phyloP scores from a whole-genome alignment of 2,113 vertebrate species.

The Ginglymostoma cirratum region DNA sequence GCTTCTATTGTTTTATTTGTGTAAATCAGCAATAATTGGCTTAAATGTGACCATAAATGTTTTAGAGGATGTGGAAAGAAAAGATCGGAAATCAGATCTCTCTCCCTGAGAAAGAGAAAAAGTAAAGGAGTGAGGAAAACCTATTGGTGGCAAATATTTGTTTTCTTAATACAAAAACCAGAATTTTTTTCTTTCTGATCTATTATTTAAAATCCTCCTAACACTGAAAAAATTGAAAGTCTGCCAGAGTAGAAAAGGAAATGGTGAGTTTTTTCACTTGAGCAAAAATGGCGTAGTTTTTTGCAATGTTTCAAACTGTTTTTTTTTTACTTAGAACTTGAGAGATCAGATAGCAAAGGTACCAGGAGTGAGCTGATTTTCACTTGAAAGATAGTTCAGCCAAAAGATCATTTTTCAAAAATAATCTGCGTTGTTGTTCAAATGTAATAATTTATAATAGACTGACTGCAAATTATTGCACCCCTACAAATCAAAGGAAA shows the following conservation, averaged over 20 bases:
- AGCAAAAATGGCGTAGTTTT: background rate
- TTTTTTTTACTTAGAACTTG: background rate
- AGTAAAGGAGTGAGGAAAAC: background rate
- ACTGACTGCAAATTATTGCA: too few relatives aligned
- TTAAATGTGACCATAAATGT: background rate
- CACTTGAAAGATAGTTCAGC: too few relatives aligned
- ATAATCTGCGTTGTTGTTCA: too few relatives aligned
- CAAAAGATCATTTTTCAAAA: too few relatives aligned
- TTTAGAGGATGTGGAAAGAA: background rate
- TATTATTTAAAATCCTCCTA: too few relatives aligned
- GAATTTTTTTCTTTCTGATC: background rate
- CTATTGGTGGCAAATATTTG: background rate
- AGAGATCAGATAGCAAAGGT: background rate
- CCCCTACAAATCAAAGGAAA: too few relatives aligned
- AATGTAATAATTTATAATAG: too few relatives aligned
- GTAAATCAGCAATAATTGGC: background rate
- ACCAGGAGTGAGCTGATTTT: too few relatives aligned
- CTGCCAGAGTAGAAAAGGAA: background rate
- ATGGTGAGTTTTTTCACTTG: background rate
- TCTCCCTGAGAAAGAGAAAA: background rate
- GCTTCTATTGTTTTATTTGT: background rate
- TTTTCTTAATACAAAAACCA: background rate
- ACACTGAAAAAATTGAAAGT: background rate
- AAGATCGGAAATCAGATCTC: background rate
- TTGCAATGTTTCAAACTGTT: background rate